Evolutionary conservation across 2,888 invertebrate genomes (phyloP), one percentile per base, ranked within the genome.

Genomic region (Ormyrus nitidulus): DNA sequence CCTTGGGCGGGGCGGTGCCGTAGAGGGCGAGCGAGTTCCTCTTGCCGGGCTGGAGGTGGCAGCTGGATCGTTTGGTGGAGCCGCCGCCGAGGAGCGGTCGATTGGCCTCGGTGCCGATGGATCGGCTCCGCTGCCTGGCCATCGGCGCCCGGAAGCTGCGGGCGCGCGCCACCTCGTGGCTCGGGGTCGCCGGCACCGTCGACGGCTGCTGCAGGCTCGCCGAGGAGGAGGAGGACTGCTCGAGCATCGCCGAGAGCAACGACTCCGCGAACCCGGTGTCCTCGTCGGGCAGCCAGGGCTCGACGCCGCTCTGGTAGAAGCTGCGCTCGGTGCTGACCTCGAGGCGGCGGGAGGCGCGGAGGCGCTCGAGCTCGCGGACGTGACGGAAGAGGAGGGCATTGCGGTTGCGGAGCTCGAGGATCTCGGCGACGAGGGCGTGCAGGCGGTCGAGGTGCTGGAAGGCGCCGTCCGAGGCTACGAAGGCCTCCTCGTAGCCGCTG

Each of bases 401-500:
- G 83, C 95, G 94, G 85, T 95, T 94, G 83, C 94, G 93, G 56
- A 96, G 90, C 61, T 93, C 93, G 6, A 95, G 92, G 83, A 96
- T 92, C 86, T 96, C 95, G 86, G 96, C 95, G 89, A 97, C 92
- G 53, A 97, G 90, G 81, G 94, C 93, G 85, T 96, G 93, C 7
- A 97, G 92, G 85, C 95, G 95, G 84, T 96, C 96, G 70, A 97
- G 89, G 86, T 97, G 96, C 86, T 96, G 96, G 82, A 97, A 92
- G 0, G 94, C 93, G 84, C 94, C 94, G 10, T 94, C 91, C 0
- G 94, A 92, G 19, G 93, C 93, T 44, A 53, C 2, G n/a, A 68
- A 61, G 6, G 68, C 68, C 1, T 34, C 10, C 1, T 51, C 53
- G 62, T 19, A 83, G 93, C 91, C 0, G 4, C 44, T 5, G 0